Evolutionary conservation across 2,113 vertebrate species (phyloP), one percentile per base, ranked within the genome.

Genomic region (Notothenia rossii): DNA sequence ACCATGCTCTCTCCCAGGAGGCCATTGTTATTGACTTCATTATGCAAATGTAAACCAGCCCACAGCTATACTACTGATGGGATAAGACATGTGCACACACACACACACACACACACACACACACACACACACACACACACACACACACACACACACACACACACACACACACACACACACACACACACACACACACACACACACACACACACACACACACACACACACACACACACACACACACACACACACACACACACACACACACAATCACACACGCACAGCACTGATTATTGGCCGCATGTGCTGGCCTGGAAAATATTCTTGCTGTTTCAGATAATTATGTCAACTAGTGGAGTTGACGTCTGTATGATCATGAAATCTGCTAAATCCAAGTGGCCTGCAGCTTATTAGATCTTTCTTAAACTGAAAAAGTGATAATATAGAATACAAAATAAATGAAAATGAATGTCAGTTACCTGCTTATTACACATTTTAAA

Each of bases 11-110:
- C 77, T 93, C 90, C 88, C 83, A 91, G 83, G 89, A 92, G 92
- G 74, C 79, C 71, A 75, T 70, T 86, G 83, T 91, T 92, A 91
- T 92, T 93, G 92, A 91, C 90, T 92, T 93, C 83, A 89, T 92
- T 93, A 92, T 91, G 91, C 85, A 91, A 91, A 93, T 91, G 78
- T 79, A 84, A 91, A 88, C 86, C 86, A 91, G 87, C 90, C 88
- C 75, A 91, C 74, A 91, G 91, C 89, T 81, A 90, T 84, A 87
- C 79, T 67, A 75, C 82, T 88, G 89, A 92, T 91, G 81, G 87
- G 84, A 86, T 86, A 81, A 66, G 40, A 83, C 76, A 65, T 17
- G 59, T 45, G 61, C 54, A 61, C 45, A 40, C 58, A 18, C 58
- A 18, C 58, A 43, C 59, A 40, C 54, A 69, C 50, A 45, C 51